Evolutionary conservation across 2,888 invertebrate species (phyloP).

Genomic region (Leptarthrus brevirostris): DNA sequence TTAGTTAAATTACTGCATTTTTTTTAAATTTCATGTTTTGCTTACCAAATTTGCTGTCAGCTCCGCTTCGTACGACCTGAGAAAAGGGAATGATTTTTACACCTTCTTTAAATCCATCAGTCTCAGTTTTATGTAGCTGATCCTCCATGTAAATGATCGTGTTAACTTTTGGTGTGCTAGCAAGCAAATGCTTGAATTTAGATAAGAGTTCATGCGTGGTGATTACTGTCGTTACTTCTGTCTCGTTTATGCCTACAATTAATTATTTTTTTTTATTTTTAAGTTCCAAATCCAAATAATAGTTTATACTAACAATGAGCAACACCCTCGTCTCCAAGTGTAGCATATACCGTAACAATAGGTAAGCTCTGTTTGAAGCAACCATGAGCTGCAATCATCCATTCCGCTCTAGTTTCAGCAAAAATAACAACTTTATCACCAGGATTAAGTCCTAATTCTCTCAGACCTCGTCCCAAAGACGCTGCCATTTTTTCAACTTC

Average conservation of each 20-base stretch:
- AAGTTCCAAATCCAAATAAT: not conserved
- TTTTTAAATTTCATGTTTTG: slow-evolving; percentile 30
- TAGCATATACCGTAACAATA: slow-evolving; percentile 97
- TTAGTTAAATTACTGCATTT: not conserved
- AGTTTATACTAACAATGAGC: slow-evolving; percentile 77
- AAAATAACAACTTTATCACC: slow-evolving; percentile 88
- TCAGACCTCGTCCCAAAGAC: slow-evolving; percentile 86
- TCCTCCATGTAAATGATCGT: slow-evolving; percentile 90
- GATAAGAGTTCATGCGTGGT: slow-evolving; percentile 92
- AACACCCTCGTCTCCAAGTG: slow-evolving; percentile 95
- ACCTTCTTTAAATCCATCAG: slow-evolving; percentile 76
- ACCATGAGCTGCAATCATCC: slow-evolving; percentile 97
- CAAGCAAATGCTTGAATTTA: slow-evolving; percentile 85
- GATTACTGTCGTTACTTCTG: slow-evolving; percentile 92
- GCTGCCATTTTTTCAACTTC: slow-evolving; percentile 80
- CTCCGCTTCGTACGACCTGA: slow-evolving; percentile 74
- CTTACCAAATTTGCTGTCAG: slow-evolving; percentile 69
- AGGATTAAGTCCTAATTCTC: slow-evolving; percentile 80
- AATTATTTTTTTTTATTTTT: not conserved
- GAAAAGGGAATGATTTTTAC: slow-evolving; percentile 81
- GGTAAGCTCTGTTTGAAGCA: slow-evolving; percentile 95
- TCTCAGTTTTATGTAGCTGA: slow-evolving; percentile 79
- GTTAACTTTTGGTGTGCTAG: slow-evolving; percentile 78
- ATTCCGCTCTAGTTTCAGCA: slow-evolving; percentile 97
- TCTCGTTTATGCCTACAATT: slow-evolving; percentile 81